phyloP scores from a whole-genome alignment of 1,140 invertebrate genomes.

The Ceratosolen fusciceps region DNA sequence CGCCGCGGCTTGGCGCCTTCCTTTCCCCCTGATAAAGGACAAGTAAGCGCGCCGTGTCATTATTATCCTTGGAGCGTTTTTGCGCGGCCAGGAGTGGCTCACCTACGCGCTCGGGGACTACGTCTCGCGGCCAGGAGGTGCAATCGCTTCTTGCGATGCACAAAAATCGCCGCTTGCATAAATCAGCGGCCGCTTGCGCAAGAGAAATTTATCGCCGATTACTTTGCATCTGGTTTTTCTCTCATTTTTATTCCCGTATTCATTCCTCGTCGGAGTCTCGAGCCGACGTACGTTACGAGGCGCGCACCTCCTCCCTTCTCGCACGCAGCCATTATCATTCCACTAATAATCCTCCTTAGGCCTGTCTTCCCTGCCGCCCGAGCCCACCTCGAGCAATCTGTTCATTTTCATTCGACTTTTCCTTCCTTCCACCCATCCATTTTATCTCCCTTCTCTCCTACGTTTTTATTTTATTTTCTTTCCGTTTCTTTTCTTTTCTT shows the following conservation, averaged over 20 bases:
- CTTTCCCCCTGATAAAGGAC: slow-evolving; percentile 46
- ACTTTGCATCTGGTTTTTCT: not conserved
- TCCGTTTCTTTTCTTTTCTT: no score
- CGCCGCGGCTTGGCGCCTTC: slow-evolving; percentile 35
- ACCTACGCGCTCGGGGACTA: slow-evolving; percentile 12
- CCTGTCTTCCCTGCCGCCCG: not conserved
- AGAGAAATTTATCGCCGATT: slow-evolving; percentile 37
- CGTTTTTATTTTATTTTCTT: no score
- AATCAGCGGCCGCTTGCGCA: slow-evolving; percentile 28
- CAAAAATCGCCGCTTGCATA: slow-evolving; percentile 41
- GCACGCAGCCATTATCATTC: no score
- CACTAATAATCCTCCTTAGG: slow-evolving; percentile 20
- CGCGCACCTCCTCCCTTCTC: no score
- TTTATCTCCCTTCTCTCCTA: no score
- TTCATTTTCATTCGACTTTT: slow-evolving; percentile 11
- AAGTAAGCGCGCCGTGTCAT: slow-evolving; percentile 18
- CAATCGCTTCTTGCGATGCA: slow-evolving; percentile 36
- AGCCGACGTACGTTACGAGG: no score
- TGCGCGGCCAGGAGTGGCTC: slow-evolving; percentile 38
- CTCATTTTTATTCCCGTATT: not conserved
- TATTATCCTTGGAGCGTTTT: slow-evolving; percentile 44
- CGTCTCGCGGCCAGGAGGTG: slow-evolving; percentile 4
- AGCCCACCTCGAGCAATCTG: not conserved
- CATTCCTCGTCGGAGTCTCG: not conserved
- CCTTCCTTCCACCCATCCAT: no score